Conservation (phyloP, 2,797 vertebrate genomes). For the Serranus cabrilla region DNA sequence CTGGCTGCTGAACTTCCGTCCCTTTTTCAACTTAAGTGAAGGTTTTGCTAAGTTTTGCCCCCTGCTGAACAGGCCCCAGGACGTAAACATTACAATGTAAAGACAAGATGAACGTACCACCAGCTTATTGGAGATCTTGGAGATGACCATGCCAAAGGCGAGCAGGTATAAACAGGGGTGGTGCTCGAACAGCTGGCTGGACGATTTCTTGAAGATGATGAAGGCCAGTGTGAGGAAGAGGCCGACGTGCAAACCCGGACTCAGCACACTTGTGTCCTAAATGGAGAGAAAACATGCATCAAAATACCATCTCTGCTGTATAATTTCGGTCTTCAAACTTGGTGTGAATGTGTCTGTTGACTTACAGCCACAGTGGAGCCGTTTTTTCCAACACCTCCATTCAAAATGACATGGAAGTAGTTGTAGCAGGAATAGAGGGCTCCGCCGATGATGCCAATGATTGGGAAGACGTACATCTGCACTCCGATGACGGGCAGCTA, state of each 20-base stretch:
- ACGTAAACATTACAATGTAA: not conserved
- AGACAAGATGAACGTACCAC: slow-evolving; percentile 86
- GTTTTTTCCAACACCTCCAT: slow-evolving; percentile 97
- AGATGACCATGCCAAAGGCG: slow-evolving; percentile 93
- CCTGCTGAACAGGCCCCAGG: not conserved
- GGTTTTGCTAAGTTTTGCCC: too few species aligned
- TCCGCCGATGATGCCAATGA: slow-evolving; percentile 92
- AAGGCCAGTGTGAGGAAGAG: slow-evolving; percentile 92
- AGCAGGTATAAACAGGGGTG: slow-evolving; percentile 95
- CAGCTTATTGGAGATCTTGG: slow-evolving; percentile 97
- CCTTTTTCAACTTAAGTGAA: too few species aligned
- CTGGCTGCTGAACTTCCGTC: too few species aligned
- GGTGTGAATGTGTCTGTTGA: not conserved
- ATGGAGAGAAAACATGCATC: not conserved
- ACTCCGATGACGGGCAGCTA: slow-evolving; percentile 92
- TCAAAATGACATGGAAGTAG: slow-evolving; percentile 96
- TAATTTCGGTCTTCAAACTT: not conserved
- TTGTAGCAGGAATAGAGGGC: slow-evolving; percentile 92
- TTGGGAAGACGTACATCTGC: slow-evolving; percentile 88
- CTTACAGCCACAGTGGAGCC: slow-evolving; percentile 98
- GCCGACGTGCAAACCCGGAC: slow-evolving; percentile 93
- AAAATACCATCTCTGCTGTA: too few species aligned
- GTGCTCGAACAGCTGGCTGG: slow-evolving; percentile 92
- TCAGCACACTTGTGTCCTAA: slow-evolving; percentile 97
- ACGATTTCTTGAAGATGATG: slow-evolving; percentile 97